Base-by-base conservation (phyloP, 2,888 invertebrate genomes). In the Leucozona laternaria region DNA sequence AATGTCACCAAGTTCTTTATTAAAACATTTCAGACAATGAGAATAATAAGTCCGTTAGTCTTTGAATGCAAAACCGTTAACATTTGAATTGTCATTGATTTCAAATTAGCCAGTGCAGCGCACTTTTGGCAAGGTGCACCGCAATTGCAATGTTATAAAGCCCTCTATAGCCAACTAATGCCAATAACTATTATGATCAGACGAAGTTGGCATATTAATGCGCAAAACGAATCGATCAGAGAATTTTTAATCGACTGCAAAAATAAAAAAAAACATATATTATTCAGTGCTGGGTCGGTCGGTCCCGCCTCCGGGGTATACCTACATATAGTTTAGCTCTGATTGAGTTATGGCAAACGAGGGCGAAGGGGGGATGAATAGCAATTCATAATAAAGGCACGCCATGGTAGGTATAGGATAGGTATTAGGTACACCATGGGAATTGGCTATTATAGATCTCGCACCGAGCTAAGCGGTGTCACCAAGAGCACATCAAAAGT, bases 201-300 rank as follows among this genome's bases (percentile, higher is more conserved):
- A 76, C 80, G 76, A 55, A 60, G 25, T 66, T 76, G 28, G 80
- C 76, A 80, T 85, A 80, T 77, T 7, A 85, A 85, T 76, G 53
- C 22, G 43, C 55, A 62, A 50, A 73, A 66, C 17, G 55, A 68
- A 68, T 77, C 85, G 77, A 85, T 85, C 70, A 60, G 15, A 78
- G 85, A 85, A 85, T 85, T 68, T 72, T 80, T 80, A 80, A 85
- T 85, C 55, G 68, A 28, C 55, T 64, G 64, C 55, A 62, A 55
- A 72, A 55, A 62, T 57, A 57, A 58, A 75, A 70, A 70, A 64
- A 50, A 57, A 71, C 40, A 43, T 11, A 5, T 20, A 25, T 25
- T 20, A 28, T 53, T 28, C 15, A 40, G n/a, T 43, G 43, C 8
- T 22, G 4, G 71, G 37, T 37, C 53, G 45, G 48, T 20, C 20